Base-by-base conservation (phyloP, 2,113 vertebrate genomes). In the Solenodon paradoxus region DNA sequence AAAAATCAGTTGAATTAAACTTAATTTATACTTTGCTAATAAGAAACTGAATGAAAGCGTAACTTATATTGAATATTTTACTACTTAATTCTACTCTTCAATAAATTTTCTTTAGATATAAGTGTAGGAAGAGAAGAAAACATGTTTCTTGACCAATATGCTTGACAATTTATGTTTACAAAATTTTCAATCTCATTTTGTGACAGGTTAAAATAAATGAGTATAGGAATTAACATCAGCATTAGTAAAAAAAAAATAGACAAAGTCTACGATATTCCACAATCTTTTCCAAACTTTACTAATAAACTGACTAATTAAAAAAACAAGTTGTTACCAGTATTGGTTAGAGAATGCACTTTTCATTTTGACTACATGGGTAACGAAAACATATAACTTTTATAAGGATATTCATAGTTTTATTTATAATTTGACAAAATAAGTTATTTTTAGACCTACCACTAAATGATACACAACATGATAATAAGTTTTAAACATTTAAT, bases 281-380 rank as follows among this genome's bases (percentile, higher is more conserved):
- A 68, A 49, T 1, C 4, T 87, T 63, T 79, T 90, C 38, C 32
- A 12, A 63, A 78, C 88, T 40, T 66, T 71, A 78, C 38, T 88
- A 74, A 83, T 63, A 32, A 84, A 63, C 28, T 59, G 74, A 0
- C 3, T 45, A 32, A 83, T 38, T 45, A 2, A n/a, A 85, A 64
- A n/a, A 64, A 66, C n/a, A 85, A 57, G 1, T 30, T 83, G 4
- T 47, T 78, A 35, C 47, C 13, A 77, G 1, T 35, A 32, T 11
- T 86, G 86, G 16, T 95, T 63, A 95, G 55, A 92, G 85, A 80
- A 90, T 77, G 13, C 92, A 87, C 12, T 90, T 55, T 71, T 79
- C 2, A 51, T 91, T 88, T 88, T 35, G 6, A 84, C 17, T 80
- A 72, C 1, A 42, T 7, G 86, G 19, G 12, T 26, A 80, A 80